Evolutionary conservation across 1,140 invertebrate genomes (phyloP).

Genomic region (Drosophila takahashii): DNA sequence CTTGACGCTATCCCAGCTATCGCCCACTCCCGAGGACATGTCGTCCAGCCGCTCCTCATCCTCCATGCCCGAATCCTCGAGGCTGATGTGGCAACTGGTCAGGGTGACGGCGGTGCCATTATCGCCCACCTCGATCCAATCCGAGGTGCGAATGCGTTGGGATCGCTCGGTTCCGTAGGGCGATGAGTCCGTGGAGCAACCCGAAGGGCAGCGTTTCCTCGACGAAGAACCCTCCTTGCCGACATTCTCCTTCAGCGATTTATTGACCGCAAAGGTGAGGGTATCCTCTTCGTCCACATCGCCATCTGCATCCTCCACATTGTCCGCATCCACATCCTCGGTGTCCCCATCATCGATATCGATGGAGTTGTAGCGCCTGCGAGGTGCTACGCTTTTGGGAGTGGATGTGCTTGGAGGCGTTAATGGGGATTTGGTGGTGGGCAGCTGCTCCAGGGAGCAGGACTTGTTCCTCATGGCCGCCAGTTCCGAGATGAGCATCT

Average conservation of each 20-base stretch:
- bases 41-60: constrained; percentile 84
- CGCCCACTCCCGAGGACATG: constrained; percentile 84
- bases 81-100: constrained; percentile 83
- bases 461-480: constrained; percentile 81
- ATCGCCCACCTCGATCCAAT: constrained; percentile 84
- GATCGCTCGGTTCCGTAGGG: constrained; percentile 84
- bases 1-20: constrained; percentile 85
- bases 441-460: constrained; percentile 77
- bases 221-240: constrained; percentile 48
- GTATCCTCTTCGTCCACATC: constrained; percentile 72
- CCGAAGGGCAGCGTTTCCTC: constrained; percentile 79
- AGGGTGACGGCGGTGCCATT: constrained; percentile 81
- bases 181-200: constrained; percentile 83
- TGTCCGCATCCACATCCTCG: constrained; percentile 81
- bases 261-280: constrained; percentile 66
- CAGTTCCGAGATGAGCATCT: constrained; percentile 83
- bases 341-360: constrained; percentile 73
- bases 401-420: constrained; percentile 17
- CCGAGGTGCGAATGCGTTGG: constrained; percentile 79
- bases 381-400: constrained; percentile 51
- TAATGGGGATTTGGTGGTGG: constrained; percentile 50
- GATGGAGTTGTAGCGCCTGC: constrained; percentile 73
- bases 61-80: constrained; percentile 84
- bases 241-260: constrained; percentile 55
- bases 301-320: constrained; percentile 76